Evolutionary conservation across 2,888 invertebrate genomes (phyloP), one percentile per base, ranked within the genome.

Genomic region (Microctonus hyperodae): DNA sequence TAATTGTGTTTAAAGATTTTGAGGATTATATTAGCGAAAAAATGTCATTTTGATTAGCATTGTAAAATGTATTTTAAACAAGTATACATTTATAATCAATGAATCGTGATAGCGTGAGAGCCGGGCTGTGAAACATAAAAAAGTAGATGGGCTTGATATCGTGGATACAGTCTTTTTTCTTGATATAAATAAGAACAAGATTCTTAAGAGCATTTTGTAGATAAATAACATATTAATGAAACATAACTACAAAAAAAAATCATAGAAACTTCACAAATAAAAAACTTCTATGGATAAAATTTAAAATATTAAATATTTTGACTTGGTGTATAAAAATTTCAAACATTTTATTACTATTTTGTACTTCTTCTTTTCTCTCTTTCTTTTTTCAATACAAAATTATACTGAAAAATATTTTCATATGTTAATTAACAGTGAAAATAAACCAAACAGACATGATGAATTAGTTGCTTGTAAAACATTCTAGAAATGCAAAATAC

Each of bases 211-310:
- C 44, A 44, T n/a, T n/a, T n/a, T 16, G 44, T 44, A 44, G 16
- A 44, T 44, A 44, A 44, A 44, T 16, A 28, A 44, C 25, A 20
- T 33, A 50, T 7, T 10, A 40, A 35, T 28, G 16, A n/a, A 20
- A 62, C 28, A n/a, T n/a, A 6, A 20, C 16, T 16, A 44, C 16
- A 44, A 16, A 16, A 16, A n/a, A 16, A 16, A n/a, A 16, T n/a
- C 16, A 16, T n/a, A n/a, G n/a, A n/a, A n/a, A 44, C 44, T 44
- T 55, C 62, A 55, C 53, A 57, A 61, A 35, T 23, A 23, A 16
- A 28, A 7, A 59, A 44, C 44, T 57, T 23, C 13, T 13, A 16
- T 44, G n/a, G 7, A 6, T 44, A n/a, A 44, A 44, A n/a, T 44
- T 16, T 7, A 16, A 9, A 44, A n/a, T 6, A 44, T 44, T 20